Percentiles rank a stretch among this genome's conserved stretches.
phyloP scores from a whole-genome alignment of 2,888 invertebrate genomes.

The Leptura quadrifasciata region DNA sequence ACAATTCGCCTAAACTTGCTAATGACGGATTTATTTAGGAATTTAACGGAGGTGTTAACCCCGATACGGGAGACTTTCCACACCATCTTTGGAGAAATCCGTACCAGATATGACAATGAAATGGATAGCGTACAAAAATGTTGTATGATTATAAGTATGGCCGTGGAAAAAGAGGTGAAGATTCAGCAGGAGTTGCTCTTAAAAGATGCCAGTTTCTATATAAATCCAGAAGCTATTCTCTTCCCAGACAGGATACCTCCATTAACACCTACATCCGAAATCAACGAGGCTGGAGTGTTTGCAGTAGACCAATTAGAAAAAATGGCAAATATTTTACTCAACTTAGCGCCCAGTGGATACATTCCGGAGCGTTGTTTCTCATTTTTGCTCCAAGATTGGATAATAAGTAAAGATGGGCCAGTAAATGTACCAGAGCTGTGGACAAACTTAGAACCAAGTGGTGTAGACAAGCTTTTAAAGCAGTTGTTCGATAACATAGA shows the following conservation, averaged over 20 bases:
- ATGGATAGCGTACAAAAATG: conserved; percentile 70
- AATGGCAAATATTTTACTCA: conserved; percentile 67
- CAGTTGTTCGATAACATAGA: conserved; percentile 76
- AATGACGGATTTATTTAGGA: conserved; percentile 73
- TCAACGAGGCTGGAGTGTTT: conserved; percentile 60
- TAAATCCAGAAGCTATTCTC: conserved; percentile 68
- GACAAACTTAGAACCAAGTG: conserved; percentile 66
- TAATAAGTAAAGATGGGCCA: conserved; percentile 62
- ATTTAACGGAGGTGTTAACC: conserved; percentile 74
- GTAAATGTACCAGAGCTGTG: conserved; percentile 69
- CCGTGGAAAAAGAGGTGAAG: conserved; percentile 72
- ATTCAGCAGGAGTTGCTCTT: conserved; percentile 73
- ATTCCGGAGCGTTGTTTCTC: conserved; percentile 71
- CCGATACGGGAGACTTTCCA: conserved; percentile 75
- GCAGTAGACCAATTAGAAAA: conserved; percentile 66
- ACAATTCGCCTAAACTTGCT: conserved; percentile 74
- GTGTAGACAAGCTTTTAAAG: conserved; percentile 67
- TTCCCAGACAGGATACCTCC: conserved; percentile 55
- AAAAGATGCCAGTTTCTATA: conserved; percentile 70
- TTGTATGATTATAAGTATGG: conserved; percentile 62
- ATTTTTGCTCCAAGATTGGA: conserved; percentile 73
- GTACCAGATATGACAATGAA: conserved; percentile 70
- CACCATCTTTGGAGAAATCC: conserved; percentile 74
- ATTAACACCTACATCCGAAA: conserved; percentile 31
- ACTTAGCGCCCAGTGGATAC: conserved; percentile 71